These are phyloP conservation scores for Sipha maydis DNA, from an alignment of 2,888 invertebrate species.

Conservation along the genomic window DNA sequence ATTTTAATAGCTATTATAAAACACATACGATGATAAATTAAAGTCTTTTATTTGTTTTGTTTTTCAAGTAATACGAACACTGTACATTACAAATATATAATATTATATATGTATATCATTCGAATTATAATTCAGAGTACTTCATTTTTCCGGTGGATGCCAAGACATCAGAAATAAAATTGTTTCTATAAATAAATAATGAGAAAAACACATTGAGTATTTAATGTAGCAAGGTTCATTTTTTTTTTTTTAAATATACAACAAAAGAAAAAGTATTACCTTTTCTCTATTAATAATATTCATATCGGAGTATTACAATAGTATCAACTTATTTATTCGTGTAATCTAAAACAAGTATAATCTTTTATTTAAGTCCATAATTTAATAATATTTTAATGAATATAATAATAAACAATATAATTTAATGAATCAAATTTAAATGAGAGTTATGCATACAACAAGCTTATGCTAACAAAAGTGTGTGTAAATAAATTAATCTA, in stretches of 20 bases:
- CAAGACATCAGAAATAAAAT: conserved; percentile 27
- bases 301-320: conserved; percentile 48
- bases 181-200: conserved; percentile 48
- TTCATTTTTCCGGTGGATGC: conserved; percentile 9
- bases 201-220: conserved; percentile 25
- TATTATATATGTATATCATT: conserved; percentile 1
- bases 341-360: conserved; percentile 58
- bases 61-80: background rate
- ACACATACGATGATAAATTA: conserved; percentile 19
- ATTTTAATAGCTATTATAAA: conserved; percentile 13
- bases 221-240: conserved; percentile 60
- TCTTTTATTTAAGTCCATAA: conserved; percentile 45
- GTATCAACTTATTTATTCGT: conserved; percentile 26
- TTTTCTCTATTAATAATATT: conserved; percentile 57
- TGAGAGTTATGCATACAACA: conserved; percentile 57
- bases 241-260: conserved; percentile 51
- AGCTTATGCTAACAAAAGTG: conserved; percentile 54
- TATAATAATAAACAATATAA: conserved; percentile 46
- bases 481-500: conserved; percentile 58
- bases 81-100: conserved; percentile 8
- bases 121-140: background rate
- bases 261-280: conserved; percentile 55
- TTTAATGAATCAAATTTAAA: conserved; percentile 41
- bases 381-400: conserved; percentile 53
- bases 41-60: conserved; percentile 6